These are phyloP conservation scores for Drosophila orena DNA, from an alignment of 1,140 invertebrate genomes.

Conservation along the genomic window DNA sequence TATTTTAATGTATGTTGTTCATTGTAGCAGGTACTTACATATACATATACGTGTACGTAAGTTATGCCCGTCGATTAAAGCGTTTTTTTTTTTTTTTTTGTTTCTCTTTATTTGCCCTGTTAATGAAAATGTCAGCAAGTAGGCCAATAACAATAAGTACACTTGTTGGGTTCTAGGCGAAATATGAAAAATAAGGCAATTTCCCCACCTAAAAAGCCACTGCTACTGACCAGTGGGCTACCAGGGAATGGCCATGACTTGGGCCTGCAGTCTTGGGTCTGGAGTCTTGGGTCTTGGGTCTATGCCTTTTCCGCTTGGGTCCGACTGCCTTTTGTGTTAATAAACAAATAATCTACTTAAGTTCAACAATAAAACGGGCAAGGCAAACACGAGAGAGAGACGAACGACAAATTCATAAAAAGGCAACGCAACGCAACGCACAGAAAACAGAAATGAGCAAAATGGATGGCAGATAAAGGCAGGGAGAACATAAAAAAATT, in stretches of 20 bases:
- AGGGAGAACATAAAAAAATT: slow-evolving; percentile 57
- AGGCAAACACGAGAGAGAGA: slow-evolving; percentile 45
- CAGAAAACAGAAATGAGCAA: neutral
- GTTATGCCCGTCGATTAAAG: neutral
- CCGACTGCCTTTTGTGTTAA: slow-evolving; percentile 72
- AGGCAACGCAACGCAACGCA: slow-evolving; percentile 7
- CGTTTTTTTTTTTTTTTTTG: neutral
- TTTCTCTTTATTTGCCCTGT: slow-evolving; percentile 13
- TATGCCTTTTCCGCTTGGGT: slow-evolving; percentile 11
- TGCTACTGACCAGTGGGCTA: slow-evolving; percentile 12
- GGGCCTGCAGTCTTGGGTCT: neutral
- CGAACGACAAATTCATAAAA: slow-evolving; percentile 71
- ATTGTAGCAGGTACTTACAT: no score
- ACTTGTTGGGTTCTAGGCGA: neutral
- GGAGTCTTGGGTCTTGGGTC: slow-evolving; percentile 4
- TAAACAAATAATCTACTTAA: slow-evolving; percentile 81
- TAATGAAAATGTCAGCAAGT: slow-evolving; percentile 66
- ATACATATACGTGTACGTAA: no score
- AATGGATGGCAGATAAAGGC: slow-evolving; percentile 11
- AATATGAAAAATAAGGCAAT: slow-evolving; percentile 38
- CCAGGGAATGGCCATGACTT: slow-evolving; percentile 1
- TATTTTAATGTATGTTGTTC: no score
- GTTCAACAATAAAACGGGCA: slow-evolving; percentile 59
- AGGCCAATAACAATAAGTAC: slow-evolving; percentile 64
- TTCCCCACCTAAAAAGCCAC: slow-evolving; percentile 2